Evolutionary conservation across 2,888 invertebrate genomes (phyloP), one percentile per base, ranked within the genome.

Genomic region (Linyphia triangularis): DNA sequence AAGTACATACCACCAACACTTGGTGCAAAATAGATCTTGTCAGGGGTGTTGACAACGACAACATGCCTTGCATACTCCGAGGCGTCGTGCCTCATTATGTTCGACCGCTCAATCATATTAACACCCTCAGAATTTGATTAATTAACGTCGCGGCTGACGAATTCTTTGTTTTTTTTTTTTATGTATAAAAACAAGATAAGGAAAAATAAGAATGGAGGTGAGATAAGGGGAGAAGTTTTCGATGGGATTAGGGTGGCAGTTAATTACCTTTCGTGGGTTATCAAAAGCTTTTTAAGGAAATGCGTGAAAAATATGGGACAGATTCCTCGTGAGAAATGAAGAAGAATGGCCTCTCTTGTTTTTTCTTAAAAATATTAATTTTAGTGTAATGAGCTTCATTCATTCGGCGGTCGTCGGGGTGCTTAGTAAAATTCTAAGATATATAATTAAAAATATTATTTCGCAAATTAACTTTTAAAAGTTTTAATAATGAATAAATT

Each of bases 61-160:
- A 51, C 51, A 51, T 51, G n/a, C 51, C 51, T 6, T 13, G 16
- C 51, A 51, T 51, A n/a, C 51, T 26, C 26, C 9, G 28, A 10
- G 19, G 24, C 51, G 19, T 72, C 72, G 24, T 26, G 33, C 26
- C 28, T 72, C 51, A 72, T 72, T 72, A 51, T 51, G 51, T n/a
- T n/a, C 5, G 22, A 13, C 40, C 72, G 43, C 72, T 72, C 72
- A 24, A 72, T n/a, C 72, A 72, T 72, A 72, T 72, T 72, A 72
- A 43, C 51, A 26, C 72, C 43, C 72, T 51, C 57, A 19, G 28
- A 72, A 72, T 72, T 57, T 72, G 72, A 72, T 72, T 72, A 72
- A 72, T 72, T 72, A 72, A 72, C 43, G 72, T 51, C 72, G 16
- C 1, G n/a, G 51, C 16, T 51, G 51, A 51, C n/a, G 51, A 5